These are phyloP conservation scores for Drosophila borealis DNA, from an alignment of 2,888 invertebrate genomes.

Conservation along the genomic window DNA sequence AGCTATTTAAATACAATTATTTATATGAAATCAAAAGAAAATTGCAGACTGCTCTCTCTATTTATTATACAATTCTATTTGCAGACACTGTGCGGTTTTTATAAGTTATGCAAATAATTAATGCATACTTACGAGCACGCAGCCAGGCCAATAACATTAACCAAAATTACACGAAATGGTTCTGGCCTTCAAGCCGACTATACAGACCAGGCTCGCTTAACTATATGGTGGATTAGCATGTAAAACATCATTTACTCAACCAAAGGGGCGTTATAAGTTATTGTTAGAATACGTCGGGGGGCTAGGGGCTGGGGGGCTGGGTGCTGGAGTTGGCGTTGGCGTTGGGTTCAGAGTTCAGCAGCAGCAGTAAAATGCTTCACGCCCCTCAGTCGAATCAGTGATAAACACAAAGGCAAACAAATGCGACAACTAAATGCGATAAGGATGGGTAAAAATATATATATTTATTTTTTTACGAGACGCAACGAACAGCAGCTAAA, in stretches of 20 bases:
- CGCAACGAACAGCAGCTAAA: slow-evolving; percentile 35
- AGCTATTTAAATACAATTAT: not conserved
- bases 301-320: not conserved
- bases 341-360: slow-evolving; percentile 47
- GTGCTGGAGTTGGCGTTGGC: not conserved
- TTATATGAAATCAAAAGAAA: not conserved
- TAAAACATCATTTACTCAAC: slow-evolving; percentile 39
- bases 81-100: slow-evolving; percentile 7
- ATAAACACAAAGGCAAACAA: slow-evolving; percentile 40
- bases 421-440: slow-evolving; percentile 52
- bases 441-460: slow-evolving; percentile 40
- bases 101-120: slow-evolving; percentile 77
- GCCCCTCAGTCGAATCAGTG: slow-evolving; percentile 49
- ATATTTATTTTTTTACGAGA: slow-evolving; percentile 18
- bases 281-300: not conserved
- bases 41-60: not conserved
- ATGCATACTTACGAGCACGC: slow-evolving; percentile 43
- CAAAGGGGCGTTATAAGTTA: slow-evolving; percentile 19
- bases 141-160: slow-evolving; percentile 52
- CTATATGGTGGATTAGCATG: slow-evolving; percentile 42
- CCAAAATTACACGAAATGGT: slow-evolving; percentile 59
- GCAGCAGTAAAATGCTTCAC: slow-evolving; percentile 54
- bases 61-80: too few relatives aligned
- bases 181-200: slow-evolving; percentile 19
- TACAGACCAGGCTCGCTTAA: slow-evolving; percentile 6